Percentiles rank a stretch among this genome's conserved stretches.
Evolutionary conservation across 2,113 vertebrate genomes (phyloP).

Genomic region (Thalassoma bifasciatum): DNA sequence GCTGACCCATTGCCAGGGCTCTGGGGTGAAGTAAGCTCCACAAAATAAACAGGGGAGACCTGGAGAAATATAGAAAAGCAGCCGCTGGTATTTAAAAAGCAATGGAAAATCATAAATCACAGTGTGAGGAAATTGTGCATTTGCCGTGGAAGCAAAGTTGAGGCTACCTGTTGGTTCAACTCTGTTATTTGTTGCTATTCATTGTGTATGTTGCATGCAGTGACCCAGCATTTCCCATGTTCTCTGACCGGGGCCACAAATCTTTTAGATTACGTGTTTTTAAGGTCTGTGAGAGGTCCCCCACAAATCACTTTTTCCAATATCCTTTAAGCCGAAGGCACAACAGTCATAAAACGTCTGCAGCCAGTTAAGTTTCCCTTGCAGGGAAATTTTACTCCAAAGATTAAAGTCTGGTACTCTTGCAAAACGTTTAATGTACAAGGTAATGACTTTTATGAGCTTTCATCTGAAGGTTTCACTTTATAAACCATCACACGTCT

Average conservation of each 20-base stretch:
- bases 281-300: conserved; percentile 51
- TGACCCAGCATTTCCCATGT: conserved; percentile 30
- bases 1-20: conserved; percentile 53
- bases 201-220: conserved; percentile 27
- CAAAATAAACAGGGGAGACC: conserved; percentile 54
- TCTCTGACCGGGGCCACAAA: conserved; percentile 39
- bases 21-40: conserved; percentile 49
- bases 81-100: conserved; percentile 37
- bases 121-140: conserved; percentile 29
- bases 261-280: conserved; percentile 66
- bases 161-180: conserved; percentile 22
- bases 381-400: conserved; percentile 57
- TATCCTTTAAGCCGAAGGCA: conserved; percentile 67
- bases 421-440: conserved; percentile 55
- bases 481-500: conserved; percentile 31
- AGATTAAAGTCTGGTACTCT: conserved; percentile 67
- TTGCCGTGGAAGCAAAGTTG: neutral
- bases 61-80: conserved; percentile 21
- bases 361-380: conserved; percentile 67
- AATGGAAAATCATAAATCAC: conserved; percentile 39
- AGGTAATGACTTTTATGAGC: conserved; percentile 65
- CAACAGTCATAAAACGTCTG: conserved; percentile 71
- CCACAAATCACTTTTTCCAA: conserved; percentile 73
- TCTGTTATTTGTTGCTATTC: conserved; percentile 43
- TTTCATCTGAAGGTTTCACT: conserved; percentile 54